Percentiles rank a stretch among this genome's conserved stretches.
These are phyloP conservation scores for Ranitomeya variabilis DNA, from an alignment of 2,113 vertebrate species.

Conservation along the genomic window DNA sequence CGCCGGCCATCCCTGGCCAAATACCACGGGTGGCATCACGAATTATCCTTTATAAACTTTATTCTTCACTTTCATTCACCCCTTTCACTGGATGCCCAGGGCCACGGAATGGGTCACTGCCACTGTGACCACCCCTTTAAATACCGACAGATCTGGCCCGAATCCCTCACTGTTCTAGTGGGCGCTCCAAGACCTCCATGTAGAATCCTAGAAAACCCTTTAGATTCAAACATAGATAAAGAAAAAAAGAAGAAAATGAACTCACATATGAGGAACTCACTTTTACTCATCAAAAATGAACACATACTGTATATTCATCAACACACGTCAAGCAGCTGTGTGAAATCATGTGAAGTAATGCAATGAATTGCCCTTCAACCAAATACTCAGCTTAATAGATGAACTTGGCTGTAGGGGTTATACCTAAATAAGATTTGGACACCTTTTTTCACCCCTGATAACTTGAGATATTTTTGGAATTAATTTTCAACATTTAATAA, in stretches of 20 bases:
- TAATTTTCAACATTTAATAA: slow-evolving; percentile 22
- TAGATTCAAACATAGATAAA: too few relatives aligned
- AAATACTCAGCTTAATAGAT: slow-evolving; percentile 17
- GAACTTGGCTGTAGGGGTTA: not conserved
- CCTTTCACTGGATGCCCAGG: too few relatives aligned
- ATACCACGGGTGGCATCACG: too few relatives aligned
- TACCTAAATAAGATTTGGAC: slow-evolving; percentile 24
- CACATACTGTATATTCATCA: not conserved
- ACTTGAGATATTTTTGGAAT: slow-evolving; percentile 19
- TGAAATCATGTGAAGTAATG: not conserved
- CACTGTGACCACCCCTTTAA: too few relatives aligned
- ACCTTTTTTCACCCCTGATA: slow-evolving; percentile 26
- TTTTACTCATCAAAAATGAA: not conserved
- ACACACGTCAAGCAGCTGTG: not conserved
- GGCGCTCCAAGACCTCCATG: not conserved
- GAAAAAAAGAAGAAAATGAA: too few relatives aligned
- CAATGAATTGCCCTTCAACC: not conserved
- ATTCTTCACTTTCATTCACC: too few relatives aligned
- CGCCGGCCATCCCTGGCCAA: too few relatives aligned
- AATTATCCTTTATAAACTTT: too few relatives aligned
- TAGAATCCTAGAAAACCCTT: not conserved
- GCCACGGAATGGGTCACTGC: too few relatives aligned
- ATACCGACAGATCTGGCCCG: too few relatives aligned
- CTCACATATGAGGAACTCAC: not conserved
- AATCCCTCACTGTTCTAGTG: too few relatives aligned